phyloP scores from a whole-genome alignment of 2,113 vertebrate genomes.

The Lamprologus callipterus region DNA sequence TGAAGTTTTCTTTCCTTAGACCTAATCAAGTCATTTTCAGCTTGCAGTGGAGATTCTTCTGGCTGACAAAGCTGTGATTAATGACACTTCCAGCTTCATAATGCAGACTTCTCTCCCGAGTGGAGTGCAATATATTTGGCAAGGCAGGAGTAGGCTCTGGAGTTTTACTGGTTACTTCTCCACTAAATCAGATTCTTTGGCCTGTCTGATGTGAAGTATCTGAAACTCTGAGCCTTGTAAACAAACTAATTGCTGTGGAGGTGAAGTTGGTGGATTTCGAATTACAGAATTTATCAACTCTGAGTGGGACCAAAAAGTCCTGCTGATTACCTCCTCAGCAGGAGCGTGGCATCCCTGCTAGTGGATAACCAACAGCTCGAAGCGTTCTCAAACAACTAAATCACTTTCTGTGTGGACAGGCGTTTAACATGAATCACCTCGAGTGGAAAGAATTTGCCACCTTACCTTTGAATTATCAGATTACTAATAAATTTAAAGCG shows the following conservation, averaged over 20 bases:
- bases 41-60: not conserved
- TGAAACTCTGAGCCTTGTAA: not conserved
- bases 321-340: not conserved
- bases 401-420: not conserved
- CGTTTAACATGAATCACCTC: not conserved
- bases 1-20: not conserved
- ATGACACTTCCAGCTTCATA: not conserved
- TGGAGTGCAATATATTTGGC: not conserved
- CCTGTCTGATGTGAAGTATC: not conserved
- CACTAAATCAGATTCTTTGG: not conserved
- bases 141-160: not conserved
- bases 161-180: not conserved
- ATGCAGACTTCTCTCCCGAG: not conserved
- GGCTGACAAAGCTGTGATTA: not conserved
- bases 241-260: not conserved
- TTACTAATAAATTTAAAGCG: not conserved
- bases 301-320: not conserved
- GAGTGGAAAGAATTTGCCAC: not conserved
- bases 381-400: not conserved
- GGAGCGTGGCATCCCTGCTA: not conserved
- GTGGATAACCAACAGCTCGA: not conserved
- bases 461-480: not conserved
- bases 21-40: not conserved
- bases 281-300: not conserved
- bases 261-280: not conserved